Percentiles rank a stretch among this genome's conserved stretches.
Conservation (phyloP, 2,888 invertebrate species). For the Cerastoderma edule region DNA sequence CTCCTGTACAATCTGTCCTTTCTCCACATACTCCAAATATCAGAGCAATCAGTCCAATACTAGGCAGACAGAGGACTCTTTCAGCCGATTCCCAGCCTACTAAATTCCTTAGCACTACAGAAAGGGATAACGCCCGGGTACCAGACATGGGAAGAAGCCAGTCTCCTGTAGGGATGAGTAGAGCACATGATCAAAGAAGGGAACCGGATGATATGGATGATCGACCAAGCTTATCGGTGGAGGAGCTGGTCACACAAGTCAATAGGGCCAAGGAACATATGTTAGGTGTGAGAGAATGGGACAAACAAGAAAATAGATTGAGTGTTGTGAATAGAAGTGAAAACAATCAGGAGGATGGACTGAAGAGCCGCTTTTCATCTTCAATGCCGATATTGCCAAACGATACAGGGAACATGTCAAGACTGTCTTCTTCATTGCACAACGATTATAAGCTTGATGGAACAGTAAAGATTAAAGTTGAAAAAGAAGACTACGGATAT, state of each 20-base stretch:
- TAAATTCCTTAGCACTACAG: background rate
- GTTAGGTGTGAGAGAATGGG: constrained; percentile 13
- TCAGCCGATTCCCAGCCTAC: background rate
- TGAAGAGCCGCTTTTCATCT: background rate
- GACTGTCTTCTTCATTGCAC: background rate
- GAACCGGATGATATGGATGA: constrained; percentile 10
- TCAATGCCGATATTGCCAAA: background rate
- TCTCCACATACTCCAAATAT: background rate
- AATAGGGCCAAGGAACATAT: constrained; percentile 24
- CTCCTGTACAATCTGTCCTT: background rate
- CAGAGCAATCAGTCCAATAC: background rate
- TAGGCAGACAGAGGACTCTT: background rate
- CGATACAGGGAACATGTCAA: background rate
- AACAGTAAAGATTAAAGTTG: background rate
- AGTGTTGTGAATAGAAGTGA: constrained; percentile 42
- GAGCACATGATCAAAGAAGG: background rate
- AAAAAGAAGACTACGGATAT: constrained; percentile 10
- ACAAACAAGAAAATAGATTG: background rate
- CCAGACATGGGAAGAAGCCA: background rate
- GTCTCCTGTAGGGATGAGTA: background rate
- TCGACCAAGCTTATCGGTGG: constrained; percentile 35
- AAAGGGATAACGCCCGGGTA: background rate
- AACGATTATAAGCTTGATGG: background rate
- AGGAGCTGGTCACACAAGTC: constrained; percentile 33
- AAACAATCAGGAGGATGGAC: constrained; percentile 38